phyloP scores from a whole-genome alignment of 2,113 vertebrate species.

The Saguinus midas region DNA sequence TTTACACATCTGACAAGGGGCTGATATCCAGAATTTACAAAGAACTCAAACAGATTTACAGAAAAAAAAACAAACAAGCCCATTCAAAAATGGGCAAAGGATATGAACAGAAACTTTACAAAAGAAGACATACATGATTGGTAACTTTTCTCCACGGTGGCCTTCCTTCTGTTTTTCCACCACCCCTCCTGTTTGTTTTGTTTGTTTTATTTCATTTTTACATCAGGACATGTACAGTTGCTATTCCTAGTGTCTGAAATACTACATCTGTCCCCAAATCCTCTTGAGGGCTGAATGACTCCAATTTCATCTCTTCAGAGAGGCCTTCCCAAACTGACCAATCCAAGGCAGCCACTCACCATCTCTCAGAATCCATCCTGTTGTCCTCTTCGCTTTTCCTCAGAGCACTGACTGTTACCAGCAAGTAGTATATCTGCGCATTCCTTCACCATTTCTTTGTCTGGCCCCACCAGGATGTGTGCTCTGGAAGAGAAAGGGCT shows the following conservation, averaged over 20 bases:
- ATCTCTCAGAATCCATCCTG: not conserved
- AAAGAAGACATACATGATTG: no score
- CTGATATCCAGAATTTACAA: no score
- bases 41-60: no score
- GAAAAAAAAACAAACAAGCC: no score
- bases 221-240: not conserved
- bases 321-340: not conserved
- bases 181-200: not conserved
- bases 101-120: no score
- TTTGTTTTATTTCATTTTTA: not conserved
- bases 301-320: conserved; percentile 42
- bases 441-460: not conserved
- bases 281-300: not conserved
- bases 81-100: no score
- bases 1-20: no score
- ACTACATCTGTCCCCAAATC: not conserved
- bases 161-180: conserved; percentile 43
- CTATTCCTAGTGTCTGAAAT: conserved; percentile 31
- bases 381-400: not conserved
- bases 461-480: not conserved
- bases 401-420: not conserved
- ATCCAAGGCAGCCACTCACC: not conserved
- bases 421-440: not conserved
- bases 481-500: not conserved
- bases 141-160: not conserved